phyloP scores from a whole-genome alignment of 2,888 invertebrate genomes.

The Synergus laeviventris region DNA sequence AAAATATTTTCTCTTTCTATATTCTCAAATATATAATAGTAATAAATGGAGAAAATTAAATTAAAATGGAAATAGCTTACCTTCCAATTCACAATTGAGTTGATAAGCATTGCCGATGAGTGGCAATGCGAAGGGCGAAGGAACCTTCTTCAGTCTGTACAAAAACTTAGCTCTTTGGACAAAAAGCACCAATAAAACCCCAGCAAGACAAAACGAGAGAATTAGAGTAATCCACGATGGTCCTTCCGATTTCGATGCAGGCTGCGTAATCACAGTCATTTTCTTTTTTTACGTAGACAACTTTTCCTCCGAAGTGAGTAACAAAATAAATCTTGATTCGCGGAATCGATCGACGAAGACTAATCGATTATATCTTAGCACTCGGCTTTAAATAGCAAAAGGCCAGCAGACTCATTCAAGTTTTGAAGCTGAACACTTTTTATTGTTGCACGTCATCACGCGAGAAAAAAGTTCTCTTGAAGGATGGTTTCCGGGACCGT shows the following conservation, averaged over 20 bases:
- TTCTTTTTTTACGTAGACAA: background rate
- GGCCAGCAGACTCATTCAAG: constrained; percentile 6
- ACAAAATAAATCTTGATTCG: background rate
- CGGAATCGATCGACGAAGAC: background rate
- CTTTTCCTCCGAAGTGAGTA: background rate
- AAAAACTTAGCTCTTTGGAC: constrained; percentile 63
- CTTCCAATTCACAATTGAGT: constrained; percentile 71
- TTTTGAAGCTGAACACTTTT: constrained; percentile 7
- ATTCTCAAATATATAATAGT: no score
- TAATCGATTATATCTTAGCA: background rate
- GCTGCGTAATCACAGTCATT: constrained; percentile 6
- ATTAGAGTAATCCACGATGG: constrained; percentile 60
- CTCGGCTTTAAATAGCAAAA: constrained; percentile 1
- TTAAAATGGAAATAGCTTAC: constrained; percentile 58
- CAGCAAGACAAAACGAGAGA: constrained; percentile 55
- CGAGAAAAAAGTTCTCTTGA: background rate
- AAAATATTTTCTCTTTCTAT: no score
- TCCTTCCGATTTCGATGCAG: background rate
- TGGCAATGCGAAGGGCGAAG: constrained; percentile 69
- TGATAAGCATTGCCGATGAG: constrained; percentile 73
- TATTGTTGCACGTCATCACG: background rate
- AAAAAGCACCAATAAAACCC: constrained; percentile 53
- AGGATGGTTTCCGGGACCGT: background rate
- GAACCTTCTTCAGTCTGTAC: constrained; percentile 65
- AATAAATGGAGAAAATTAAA: no score